These are phyloP conservation scores for Clivina fossor DNA, from an alignment of 2,888 invertebrate species.

Conservation along the genomic window DNA sequence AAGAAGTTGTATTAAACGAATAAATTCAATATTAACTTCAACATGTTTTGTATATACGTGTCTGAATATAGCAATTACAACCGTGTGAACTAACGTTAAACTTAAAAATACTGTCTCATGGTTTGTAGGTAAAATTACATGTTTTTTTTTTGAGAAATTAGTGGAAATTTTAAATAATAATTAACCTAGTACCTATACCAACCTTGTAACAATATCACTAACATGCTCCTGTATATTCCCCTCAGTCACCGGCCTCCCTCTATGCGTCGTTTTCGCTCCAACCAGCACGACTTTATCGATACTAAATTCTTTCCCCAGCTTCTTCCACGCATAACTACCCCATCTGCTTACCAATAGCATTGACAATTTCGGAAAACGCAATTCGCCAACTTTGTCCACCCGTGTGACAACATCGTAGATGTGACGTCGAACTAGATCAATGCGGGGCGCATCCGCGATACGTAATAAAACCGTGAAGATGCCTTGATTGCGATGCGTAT, in stretches of 20 bases:
- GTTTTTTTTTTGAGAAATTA: too few relatives aligned
- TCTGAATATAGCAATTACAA: too few relatives aligned
- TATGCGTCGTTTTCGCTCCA: conserved; percentile 61
- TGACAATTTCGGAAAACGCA: conserved; percentile 67
- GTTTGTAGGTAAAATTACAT: too few relatives aligned
- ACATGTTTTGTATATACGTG: too few relatives aligned
- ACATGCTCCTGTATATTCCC: conserved; percentile 66
- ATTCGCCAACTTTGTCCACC: conserved; percentile 60
- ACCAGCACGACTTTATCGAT: conserved; percentile 71
- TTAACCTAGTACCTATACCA: not conserved
- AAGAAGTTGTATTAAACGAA: too few relatives aligned
- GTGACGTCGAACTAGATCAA: conserved; percentile 49
- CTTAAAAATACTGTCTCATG: too few relatives aligned
- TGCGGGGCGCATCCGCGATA: conserved; percentile 57
- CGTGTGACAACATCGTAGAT: conserved; percentile 59
- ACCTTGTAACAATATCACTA: conserved; percentile 24
- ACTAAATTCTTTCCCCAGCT: conserved; percentile 57
- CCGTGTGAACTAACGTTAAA: too few relatives aligned
- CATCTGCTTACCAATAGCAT: conserved; percentile 70
- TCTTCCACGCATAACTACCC: conserved; percentile 78
- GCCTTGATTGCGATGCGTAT: conserved; percentile 73
- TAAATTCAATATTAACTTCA: too few relatives aligned
- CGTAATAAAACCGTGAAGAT: conserved; percentile 70
- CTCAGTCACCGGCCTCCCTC: conserved; percentile 70
- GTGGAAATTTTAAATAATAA: too few relatives aligned